Evolutionary conservation across 2,113 vertebrate species (phyloP).

Genomic region (Amphiprion ocellaris): DNA sequence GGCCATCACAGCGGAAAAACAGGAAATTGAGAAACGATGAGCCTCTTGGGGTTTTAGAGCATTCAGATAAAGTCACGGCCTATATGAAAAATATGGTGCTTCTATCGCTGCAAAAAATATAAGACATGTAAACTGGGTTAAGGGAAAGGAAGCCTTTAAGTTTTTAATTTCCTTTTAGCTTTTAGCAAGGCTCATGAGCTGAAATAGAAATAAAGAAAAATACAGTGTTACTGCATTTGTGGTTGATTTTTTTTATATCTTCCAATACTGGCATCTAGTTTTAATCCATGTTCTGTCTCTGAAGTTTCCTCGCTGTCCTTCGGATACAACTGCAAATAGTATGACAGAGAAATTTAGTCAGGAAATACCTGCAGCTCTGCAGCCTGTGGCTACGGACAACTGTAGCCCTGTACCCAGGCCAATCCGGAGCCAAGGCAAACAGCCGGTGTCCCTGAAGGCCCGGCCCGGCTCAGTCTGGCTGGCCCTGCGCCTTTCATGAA

Average conservation of each 20-base stretch:
- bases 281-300: constrained; percentile 82
- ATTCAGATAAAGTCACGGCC: constrained; percentile 47
- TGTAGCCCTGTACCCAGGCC: constrained; percentile 72
- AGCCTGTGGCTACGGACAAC: constrained; percentile 75
- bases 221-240: constrained; percentile 1
- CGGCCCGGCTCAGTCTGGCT: constrained; percentile 57
- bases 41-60: constrained; percentile 41
- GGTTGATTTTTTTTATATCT: constrained; percentile 34
- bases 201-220: constrained; percentile 37
- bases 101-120: constrained; percentile 19
- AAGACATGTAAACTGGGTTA: constrained; percentile 36
- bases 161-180: constrained; percentile 69
- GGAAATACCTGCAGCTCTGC: constrained; percentile 81
- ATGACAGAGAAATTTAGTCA: constrained; percentile 74
- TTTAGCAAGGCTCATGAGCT: constrained; percentile 22
- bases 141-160: constrained; percentile 42
- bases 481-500: constrained; percentile 73
- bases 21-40: constrained; percentile 70
- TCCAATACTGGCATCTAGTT: constrained; percentile 75
- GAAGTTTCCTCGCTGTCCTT: constrained; percentile 88
- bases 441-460: constrained; percentile 76
- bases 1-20: constrained; percentile 36
- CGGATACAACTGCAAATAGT: constrained; percentile 80
- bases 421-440: constrained; percentile 78
- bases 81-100: constrained; percentile 28